A percentile compares a stretch with the other conserved stretches of the same genome.
Conservation (phyloP, 2,888 invertebrate genomes). For the Pyrocoelia pectoralis region DNA sequence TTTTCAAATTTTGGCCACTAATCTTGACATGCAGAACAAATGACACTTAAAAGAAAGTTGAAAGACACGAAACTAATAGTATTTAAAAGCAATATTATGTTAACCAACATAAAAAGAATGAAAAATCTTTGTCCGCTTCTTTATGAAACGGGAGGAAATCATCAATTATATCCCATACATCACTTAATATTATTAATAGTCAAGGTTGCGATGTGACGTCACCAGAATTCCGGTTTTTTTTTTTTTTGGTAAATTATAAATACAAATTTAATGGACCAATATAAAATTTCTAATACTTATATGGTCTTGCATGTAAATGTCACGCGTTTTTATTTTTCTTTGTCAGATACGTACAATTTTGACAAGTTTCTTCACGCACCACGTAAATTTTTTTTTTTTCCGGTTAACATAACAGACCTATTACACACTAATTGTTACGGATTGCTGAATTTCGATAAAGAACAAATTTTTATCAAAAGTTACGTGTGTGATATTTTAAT, state of each 20-base stretch:
- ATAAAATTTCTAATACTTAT: conserved; percentile 37
- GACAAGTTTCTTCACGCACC: background rate
- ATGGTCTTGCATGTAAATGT: conserved; percentile 27
- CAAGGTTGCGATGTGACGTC: conserved; percentile 41
- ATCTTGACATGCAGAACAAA: conserved; percentile 24
- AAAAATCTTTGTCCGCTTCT: conserved; percentile 24
- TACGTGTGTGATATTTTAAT: conserved; percentile 13
- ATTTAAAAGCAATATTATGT: conserved; percentile 18
- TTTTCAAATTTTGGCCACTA: background rate
- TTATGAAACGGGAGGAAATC: conserved; percentile 37
- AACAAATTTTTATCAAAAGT: conserved; percentile 27
- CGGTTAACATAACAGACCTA: background rate
- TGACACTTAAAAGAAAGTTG: conserved; percentile 22
- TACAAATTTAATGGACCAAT: conserved; percentile 40
- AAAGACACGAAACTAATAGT: conserved; percentile 20
- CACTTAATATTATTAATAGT: conserved; percentile 40
- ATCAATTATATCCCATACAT: conserved; percentile 43
- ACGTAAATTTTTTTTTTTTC: background rate
- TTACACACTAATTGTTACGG: conserved; percentile 21
- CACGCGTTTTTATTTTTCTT: conserved; percentile 11
- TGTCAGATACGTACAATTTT: background rate
- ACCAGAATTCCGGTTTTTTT: conserved; percentile 41
- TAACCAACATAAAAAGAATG: conserved; percentile 17
- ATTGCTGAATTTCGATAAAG: conserved; percentile 29
- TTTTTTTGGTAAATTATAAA: conserved; percentile 35